Percentiles rank a stretch among this genome's conserved stretches.
These are phyloP conservation scores for Colinus virginianus DNA, from an alignment of 2,113 vertebrate genomes.

Conservation along the genomic window DNA sequence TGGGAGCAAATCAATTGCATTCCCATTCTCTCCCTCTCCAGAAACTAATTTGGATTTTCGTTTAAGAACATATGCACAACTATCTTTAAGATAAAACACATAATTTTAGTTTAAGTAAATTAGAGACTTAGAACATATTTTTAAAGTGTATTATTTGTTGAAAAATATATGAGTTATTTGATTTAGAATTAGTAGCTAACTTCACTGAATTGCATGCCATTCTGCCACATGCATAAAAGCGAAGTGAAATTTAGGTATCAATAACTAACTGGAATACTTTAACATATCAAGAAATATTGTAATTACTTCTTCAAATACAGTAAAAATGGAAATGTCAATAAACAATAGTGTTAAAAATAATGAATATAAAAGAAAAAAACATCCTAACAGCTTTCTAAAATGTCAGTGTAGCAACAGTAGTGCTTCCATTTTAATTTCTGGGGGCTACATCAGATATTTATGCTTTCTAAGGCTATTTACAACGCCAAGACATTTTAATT, in stretches of 20 bases:
- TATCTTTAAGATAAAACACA: not conserved
- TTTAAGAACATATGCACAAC: not conserved
- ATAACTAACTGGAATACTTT: not conserved
- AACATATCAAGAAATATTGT: not conserved
- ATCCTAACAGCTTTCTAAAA: not conserved
- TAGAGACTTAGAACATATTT: not conserved
- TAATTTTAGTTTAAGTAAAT: not conserved
- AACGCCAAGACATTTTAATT: not conserved
- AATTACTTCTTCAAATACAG: not conserved
- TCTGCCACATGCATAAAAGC: not conserved
- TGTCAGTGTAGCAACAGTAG: not conserved
- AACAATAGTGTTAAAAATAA: not conserved
- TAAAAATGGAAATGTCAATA: not conserved
- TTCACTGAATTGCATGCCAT: not conserved
- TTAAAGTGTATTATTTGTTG: not conserved
- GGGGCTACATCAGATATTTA: not conserved
- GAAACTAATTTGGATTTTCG: not conserved
- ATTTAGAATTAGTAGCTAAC: not conserved
- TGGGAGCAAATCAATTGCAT: not conserved
- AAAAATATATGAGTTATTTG: not conserved
- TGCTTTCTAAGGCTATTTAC: not conserved
- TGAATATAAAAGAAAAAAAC: not conserved
- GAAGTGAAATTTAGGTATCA: not conserved
- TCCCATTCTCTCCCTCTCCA: not conserved
- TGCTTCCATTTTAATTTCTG: not conserved